Base-by-base conservation (phyloP, 37 sponge, comb jelly and placozoan genomes). In the Diacarnus erythraeanus region DNA sequence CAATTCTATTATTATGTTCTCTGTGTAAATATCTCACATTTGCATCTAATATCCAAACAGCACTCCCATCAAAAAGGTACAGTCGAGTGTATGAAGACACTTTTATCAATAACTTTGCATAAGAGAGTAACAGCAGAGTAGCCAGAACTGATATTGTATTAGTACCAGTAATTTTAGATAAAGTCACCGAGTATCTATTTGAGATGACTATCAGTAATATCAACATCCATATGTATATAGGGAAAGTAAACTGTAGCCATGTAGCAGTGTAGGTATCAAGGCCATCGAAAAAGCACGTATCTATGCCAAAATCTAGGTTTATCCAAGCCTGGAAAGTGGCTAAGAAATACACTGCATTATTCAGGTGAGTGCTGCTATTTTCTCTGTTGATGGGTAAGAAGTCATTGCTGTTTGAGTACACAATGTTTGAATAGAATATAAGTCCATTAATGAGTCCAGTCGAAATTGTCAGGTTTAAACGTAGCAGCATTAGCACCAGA, bases 231-330 rank as follows among this genome's bases (percentile, higher is more conserved):
- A 77, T 3, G 30, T 64, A 77, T 8, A 77, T 2, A 38, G 65
- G 65, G 42, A 61, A 35, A 9, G 23, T 18, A 18, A 60, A 77
- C 1, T 37, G 26, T 1, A 63, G 5, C 38, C 38, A 35, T 3
- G 25, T 38, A 63, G 35, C 9, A 4, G n/a, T 43, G 37, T 36
- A 18, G 6, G 34, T 26, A 17, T 21, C 43, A 41, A 77, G 30
- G 8, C 77, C 77, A 77, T 77, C 23, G 64, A 57, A 77, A 63
- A 77, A 77, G 64, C 77, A 80, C 2, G 12, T 2, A 33, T 59
- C 29, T 1, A 77, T 2, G 6, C 42, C 77, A 27, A 47, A 47
- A 12, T 47, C 51, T 6, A 47, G 51, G 12, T 47, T 47, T 47
- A 47, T 47, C 51, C 51, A 47, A 15, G 51, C 51, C 12, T 47